Evolutionary conservation across 1,140 invertebrate genomes (phyloP).

Genomic region (Pseudomyrmex gracilis): DNA sequence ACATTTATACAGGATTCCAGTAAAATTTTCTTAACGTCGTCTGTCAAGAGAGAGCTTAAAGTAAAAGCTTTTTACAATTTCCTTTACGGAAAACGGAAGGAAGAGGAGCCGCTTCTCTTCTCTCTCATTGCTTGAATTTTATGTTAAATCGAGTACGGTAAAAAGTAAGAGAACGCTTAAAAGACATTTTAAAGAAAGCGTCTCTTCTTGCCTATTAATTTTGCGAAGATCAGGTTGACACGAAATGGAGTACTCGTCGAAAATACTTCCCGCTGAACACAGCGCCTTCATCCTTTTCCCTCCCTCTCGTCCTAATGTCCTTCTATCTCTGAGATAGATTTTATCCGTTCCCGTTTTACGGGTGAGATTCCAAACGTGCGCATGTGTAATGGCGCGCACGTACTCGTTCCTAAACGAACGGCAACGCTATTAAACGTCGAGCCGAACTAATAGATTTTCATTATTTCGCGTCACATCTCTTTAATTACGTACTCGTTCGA

Average conservation of each 20-base stretch:
- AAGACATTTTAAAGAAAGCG: slow-evolving; percentile 9
- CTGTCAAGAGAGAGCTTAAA: neutral
- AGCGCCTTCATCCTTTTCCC: neutral
- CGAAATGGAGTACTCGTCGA: slow-evolving; percentile 21
- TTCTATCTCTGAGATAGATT: slow-evolving; percentile 34
- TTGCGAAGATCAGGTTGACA: slow-evolving; percentile 1
- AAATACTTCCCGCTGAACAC: slow-evolving; percentile 14
- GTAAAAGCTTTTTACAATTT: slow-evolving; percentile 7
- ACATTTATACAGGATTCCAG: neutral
- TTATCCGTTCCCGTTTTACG: slow-evolving; percentile 14
- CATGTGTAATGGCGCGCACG: neutral
- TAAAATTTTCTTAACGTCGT: neutral
- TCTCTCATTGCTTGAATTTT: slow-evolving; percentile 3
- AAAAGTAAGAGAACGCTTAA: neutral
- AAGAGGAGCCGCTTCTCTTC: neutral
- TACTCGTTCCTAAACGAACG: slow-evolving; percentile 42
- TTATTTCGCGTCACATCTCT: slow-evolving; percentile 69
- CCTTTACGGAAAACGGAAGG: neutral
- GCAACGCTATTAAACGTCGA: slow-evolving; percentile 43
- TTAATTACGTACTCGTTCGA: slow-evolving; percentile 69
- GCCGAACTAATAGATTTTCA: slow-evolving; percentile 79
- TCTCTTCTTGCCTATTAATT: slow-evolving; percentile 32
- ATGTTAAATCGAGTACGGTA: neutral
- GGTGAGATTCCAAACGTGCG: slow-evolving; percentile 27
- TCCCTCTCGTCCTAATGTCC: neutral